Evolutionary conservation across 2,797 vertebrate species (phyloP).

Genomic region (Protosalanx chinensis): DNA sequence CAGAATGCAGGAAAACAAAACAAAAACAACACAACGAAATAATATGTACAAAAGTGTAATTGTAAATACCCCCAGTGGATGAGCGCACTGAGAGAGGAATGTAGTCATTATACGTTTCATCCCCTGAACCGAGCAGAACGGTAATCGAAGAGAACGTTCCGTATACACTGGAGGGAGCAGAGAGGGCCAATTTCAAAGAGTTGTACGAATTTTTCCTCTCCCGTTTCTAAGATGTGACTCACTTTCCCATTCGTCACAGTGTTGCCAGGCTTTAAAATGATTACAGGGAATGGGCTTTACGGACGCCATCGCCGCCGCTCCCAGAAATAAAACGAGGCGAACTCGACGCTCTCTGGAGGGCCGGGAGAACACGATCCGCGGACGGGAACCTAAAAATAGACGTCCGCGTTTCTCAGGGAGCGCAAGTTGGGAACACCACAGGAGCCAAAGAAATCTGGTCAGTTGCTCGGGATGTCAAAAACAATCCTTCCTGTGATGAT

Average conservation of each 20-base stretch:
- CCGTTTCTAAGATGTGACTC: slow-evolving; percentile 52
- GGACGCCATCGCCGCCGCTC: slow-evolving; percentile 23
- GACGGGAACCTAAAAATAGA: slow-evolving; percentile 27
- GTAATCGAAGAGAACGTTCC: slow-evolving; percentile 36
- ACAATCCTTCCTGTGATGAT: slow-evolving; percentile 11
- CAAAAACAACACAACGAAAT: neutral
- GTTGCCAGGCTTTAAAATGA: slow-evolving; percentile 49
- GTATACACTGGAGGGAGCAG: slow-evolving; percentile 25
- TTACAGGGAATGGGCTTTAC: slow-evolving; percentile 36
- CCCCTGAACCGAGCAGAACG: slow-evolving; percentile 39
- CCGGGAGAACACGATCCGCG: slow-evolving; percentile 6
- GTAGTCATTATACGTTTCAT: slow-evolving; percentile 44
- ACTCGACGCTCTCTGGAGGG: slow-evolving; percentile 10
- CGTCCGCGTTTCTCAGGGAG: slow-evolving; percentile 30
- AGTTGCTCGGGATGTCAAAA: slow-evolving; percentile 6
- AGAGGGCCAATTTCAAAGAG: slow-evolving; percentile 40
- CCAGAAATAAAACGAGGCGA: slow-evolving; percentile 39
- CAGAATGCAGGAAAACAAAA: neutral
- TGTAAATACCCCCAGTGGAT: slow-evolving; percentile 4
- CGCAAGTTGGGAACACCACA: neutral
- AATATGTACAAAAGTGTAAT: neutral
- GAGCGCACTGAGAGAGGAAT: slow-evolving; percentile 10
- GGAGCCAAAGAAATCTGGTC: slow-evolving; percentile 14
- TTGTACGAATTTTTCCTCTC: slow-evolving; percentile 36
- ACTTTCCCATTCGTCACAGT: slow-evolving; percentile 48